phyloP scores from a whole-genome alignment of 2,113 vertebrate genomes.

The Eurypyga helias region DNA sequence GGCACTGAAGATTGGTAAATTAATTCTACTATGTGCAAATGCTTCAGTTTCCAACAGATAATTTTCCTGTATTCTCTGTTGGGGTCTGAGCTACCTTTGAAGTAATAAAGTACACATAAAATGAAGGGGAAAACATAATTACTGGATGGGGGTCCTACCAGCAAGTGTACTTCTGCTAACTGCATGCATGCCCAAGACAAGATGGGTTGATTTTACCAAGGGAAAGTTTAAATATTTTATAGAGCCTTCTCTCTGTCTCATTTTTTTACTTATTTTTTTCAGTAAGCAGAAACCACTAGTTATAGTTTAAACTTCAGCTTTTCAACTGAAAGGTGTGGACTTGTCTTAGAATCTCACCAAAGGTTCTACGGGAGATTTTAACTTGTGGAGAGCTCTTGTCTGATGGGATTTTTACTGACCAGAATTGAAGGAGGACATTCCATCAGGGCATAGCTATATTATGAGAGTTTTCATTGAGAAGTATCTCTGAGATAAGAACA shows the following conservation, averaged over 20 bases:
- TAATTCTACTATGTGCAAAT: neutral
- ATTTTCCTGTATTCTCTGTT: neutral
- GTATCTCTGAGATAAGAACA: no score
- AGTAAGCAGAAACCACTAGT: neutral
- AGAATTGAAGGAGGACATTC: neutral
- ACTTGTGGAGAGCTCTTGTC: neutral
- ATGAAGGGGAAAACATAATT: neutral
- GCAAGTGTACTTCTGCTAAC: neutral
- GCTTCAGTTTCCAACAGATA: neutral
- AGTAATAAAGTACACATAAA: neutral
- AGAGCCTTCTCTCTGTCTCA: neutral
- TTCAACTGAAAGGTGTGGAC: neutral
- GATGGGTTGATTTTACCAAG: neutral
- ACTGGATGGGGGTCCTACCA: neutral
- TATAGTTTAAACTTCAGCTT: neutral
- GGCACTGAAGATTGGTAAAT: neutral
- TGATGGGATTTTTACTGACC: neutral
- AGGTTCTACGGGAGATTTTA: neutral
- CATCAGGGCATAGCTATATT: neutral
- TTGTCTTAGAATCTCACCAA: neutral
- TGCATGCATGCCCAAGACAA: fast-evolving
- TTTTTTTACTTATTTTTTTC: neutral
- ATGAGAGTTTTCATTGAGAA: neutral
- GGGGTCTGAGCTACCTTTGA: neutral
- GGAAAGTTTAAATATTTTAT: neutral